Percentiles rank a stretch among this genome's conserved stretches.
Conservation (phyloP, 2,113 vertebrate genomes). For the Rafetus swinhoei region DNA sequence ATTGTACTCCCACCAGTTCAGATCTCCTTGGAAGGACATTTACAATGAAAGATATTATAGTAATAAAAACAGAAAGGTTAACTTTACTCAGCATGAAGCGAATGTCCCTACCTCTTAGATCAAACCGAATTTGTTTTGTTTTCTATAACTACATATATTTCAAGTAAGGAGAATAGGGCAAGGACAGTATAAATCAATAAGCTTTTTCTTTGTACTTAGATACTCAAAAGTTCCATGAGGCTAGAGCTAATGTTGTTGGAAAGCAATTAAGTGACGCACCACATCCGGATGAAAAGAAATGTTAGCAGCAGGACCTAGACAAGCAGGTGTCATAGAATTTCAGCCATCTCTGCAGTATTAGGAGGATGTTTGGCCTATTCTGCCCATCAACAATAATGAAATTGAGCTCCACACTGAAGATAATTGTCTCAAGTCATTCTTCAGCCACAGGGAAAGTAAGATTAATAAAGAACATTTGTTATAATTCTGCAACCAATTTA, state of each 20-base stretch:
- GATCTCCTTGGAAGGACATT: background rate
- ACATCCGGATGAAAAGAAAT: background rate
- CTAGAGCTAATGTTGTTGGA: background rate
- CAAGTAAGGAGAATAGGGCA: background rate
- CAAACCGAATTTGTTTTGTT: background rate
- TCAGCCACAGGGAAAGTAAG: conserved; percentile 66
- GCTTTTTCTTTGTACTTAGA: background rate
- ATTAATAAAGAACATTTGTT: conserved; percentile 80
- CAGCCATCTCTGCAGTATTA: conserved; percentile 10
- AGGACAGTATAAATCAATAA: background rate
- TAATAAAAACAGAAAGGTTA: background rate
- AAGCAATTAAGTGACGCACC: background rate
- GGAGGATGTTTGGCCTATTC: conserved; percentile 20
- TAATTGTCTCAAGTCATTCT: conserved; percentile 67
- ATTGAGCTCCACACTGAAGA: conserved; percentile 59
- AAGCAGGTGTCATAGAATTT: background rate
- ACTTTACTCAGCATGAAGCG: rapidly evolving
- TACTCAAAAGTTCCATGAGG: background rate
- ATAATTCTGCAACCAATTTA: conserved; percentile 78
- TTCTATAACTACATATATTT: background rate
- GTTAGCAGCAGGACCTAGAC: background rate
- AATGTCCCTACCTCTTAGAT: background rate
- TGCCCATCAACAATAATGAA: conserved; percentile 48
- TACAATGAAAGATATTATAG: rapidly evolving
- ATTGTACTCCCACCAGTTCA: background rate